Conservation (phyloP, 2,888 invertebrate species). For the Torymus aiolomorphi region DNA sequence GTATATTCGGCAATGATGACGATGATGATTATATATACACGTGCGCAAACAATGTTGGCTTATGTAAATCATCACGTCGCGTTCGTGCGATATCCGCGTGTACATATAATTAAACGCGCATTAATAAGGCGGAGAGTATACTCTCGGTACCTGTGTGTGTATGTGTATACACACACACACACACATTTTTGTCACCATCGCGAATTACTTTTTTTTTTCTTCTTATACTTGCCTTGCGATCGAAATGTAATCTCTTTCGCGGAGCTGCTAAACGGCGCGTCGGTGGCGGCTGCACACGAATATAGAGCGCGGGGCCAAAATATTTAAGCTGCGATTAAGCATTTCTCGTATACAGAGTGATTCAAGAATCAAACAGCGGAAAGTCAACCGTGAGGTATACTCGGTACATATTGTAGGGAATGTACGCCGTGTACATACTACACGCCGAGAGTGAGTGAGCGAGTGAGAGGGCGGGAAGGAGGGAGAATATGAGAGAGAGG, state of each 20-base stretch:
- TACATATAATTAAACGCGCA: slow-evolving; percentile 3
- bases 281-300: not conserved
- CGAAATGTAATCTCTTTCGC: no score
- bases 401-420: slow-evolving; percentile 73
- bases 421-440: slow-evolving; percentile 60
- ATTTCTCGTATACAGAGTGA: slow-evolving; percentile 66
- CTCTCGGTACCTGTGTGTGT: no score
- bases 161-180: no score
- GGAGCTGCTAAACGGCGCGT: no score
- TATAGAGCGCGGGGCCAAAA: slow-evolving; percentile 66
- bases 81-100: slow-evolving; percentile 1
- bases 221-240: no score
- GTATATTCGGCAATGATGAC: no score
- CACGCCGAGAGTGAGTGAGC: slow-evolving; percentile 56
- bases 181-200: no score
- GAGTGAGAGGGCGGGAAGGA: slow-evolving; percentile 50
- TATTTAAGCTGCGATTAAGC: slow-evolving; percentile 74
- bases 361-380: slow-evolving; percentile 75
- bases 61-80: slow-evolving; percentile 16
- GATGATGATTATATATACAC: not conserved
- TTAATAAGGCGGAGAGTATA: no score
- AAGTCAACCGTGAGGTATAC: slow-evolving; percentile 73
- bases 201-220: no score
- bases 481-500: slow-evolving; percentile 9
- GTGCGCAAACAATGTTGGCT: slow-evolving; percentile 21